Evolutionary conservation across 2,797 vertebrate species (phyloP).

Genomic region (Eospalax fontanierii): DNA sequence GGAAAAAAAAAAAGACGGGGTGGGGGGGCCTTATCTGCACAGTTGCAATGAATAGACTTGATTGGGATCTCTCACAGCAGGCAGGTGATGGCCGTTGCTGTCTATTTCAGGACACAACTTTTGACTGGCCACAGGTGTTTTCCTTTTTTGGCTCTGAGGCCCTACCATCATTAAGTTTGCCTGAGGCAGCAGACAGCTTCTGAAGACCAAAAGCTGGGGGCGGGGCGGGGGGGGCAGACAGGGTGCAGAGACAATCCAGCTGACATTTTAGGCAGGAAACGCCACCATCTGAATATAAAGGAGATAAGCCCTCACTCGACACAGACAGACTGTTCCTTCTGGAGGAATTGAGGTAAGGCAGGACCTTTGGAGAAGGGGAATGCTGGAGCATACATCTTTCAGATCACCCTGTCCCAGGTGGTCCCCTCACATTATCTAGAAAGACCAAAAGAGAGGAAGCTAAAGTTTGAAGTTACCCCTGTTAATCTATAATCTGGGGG

Average conservation of each 20-base stretch:
- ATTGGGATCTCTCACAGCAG: conserved; percentile 85
- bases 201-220: conserved; percentile 81
- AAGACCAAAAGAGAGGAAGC: background rate
- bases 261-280: conserved; percentile 86
- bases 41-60: conserved; percentile 87
- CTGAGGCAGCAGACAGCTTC: conserved; percentile 86
- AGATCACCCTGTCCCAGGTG: background rate
- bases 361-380: background rate
- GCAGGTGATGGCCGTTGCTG: conserved; percentile 85
- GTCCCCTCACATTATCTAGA: background rate
- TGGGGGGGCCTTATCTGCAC: conserved; percentile 69
- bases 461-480: background rate
- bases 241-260: conserved; percentile 83
- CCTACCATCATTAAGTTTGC: conserved; percentile 86
- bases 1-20: no score
- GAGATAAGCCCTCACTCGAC: conserved; percentile 79
- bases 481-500: background rate
- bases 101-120: conserved; percentile 87
- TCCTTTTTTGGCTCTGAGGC: conserved; percentile 86
- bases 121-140: conserved; percentile 86
- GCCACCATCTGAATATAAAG: conserved; percentile 86
- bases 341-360: conserved; percentile 81
- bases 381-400: background rate
- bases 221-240: conserved; percentile 59
- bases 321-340: conserved; percentile 64